Evolutionary conservation across 2,113 vertebrate genomes (phyloP), one percentile per base, ranked within the genome.

Genomic region (Dromiciops gliroides): DNA sequence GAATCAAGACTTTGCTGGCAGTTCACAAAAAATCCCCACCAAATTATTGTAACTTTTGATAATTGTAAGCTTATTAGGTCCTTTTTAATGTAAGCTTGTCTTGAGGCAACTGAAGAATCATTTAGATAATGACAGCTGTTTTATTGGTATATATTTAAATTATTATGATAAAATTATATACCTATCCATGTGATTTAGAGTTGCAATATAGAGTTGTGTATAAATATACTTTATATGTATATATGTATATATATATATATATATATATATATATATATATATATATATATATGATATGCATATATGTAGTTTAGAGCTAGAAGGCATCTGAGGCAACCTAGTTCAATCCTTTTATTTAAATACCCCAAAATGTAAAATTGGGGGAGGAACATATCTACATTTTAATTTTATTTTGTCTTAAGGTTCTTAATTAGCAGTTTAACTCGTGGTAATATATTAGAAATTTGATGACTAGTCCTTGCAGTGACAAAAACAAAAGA

Each of bases 391-490:
- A 83, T 90, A 37, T 93, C 0, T 47, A 31, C 0, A 51, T 95
- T 93, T 53, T 75, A 89, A 95, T n/a, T 95, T 97, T 96, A 95
- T 96, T 37, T 97, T 97, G 31, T 96, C 75, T 56, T 95, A 51
- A 37, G 83, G 92, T 53, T 8, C 22, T 97, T 97, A 96, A 24
- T 53, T 95, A 53, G 24, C 90, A 90, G n/a, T 56, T 97, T 97
- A 96, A 92, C 7, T 95, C 97, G 90, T n/a, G n/a, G n/a, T 92
- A 0, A 96, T 83, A 89, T 89, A 92, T 12, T 95, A n/a, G 96
- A 96, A 97, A 96, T 96, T 60, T 97, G 96, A 96, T 97, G 92
- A 93, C 93, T 96, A 51, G 5, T 98, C 89, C 93, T 90, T 89
- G 23, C 0, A 0, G 56, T 96, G 89, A 94, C 7, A 53, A 92